These are phyloP conservation scores for Pan troglodytes DNA, from an alignment of 2,113 vertebrate species.

Conservation along the genomic window NHGRI_mPanTro3-v2.1_pri NC_072403.2:122075001-122075500, in stretches of 20 bases:
- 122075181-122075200: neutral
- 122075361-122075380: neutral
- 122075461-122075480: neutral
- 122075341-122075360: neutral
- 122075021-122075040: neutral
- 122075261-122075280: neutral
- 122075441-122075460: neutral
- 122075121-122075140: neutral
- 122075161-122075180: neutral
- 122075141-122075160: neutral
- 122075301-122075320: neutral
- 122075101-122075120: neutral
- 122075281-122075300: neutral
- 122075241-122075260: conserved; percentile 6
- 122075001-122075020: neutral
- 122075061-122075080: neutral
- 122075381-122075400: neutral
- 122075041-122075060: neutral
- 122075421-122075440: neutral
- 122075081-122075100: neutral
- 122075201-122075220: neutral
- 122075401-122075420: neutral
- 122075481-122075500: neutral
- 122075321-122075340: neutral
- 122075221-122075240: neutral